Percentiles rank a stretch among this genome's conserved stretches.
phyloP scores from a whole-genome alignment of 1,140 invertebrate species.

The Acyrthosiphon pisum region DNA sequence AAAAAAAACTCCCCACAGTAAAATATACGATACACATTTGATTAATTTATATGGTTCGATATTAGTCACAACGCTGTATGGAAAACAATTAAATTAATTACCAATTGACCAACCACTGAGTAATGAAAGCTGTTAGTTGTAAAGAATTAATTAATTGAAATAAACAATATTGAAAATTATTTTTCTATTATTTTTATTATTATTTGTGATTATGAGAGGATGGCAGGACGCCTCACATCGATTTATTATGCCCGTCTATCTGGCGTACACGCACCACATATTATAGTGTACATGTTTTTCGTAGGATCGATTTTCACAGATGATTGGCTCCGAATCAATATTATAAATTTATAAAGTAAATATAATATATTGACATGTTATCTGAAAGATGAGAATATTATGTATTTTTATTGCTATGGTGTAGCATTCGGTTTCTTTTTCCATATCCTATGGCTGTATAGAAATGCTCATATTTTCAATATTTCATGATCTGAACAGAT shows the following conservation, averaged over 20 bases:
- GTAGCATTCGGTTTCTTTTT: not conserved
- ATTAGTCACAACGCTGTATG: not conserved
- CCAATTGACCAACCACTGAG: not conserved
- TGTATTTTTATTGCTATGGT: not conserved
- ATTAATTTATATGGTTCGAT: conserved; percentile 15
- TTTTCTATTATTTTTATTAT: conserved; percentile 15
- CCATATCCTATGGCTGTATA: not conserved
- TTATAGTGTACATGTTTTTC: not conserved
- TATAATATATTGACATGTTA: not conserved
- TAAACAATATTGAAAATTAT: not conserved
- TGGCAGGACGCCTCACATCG: not conserved
- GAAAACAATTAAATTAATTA: not conserved
- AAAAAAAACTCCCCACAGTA: conserved; percentile 17
- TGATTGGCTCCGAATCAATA: not conserved
- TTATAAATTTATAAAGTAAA: not conserved
- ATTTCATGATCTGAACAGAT: not conserved
- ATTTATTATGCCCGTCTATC: not conserved
- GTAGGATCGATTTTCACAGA: not conserved
- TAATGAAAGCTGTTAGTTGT: not conserved
- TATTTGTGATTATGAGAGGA: conserved; percentile 1
- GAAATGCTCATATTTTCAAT: not conserved
- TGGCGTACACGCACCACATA: not conserved
- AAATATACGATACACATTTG: conserved; percentile 3
- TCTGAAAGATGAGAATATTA: not conserved
- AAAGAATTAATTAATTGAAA: conserved; percentile 17